Evolutionary conservation across 2,888 invertebrate genomes (phyloP).

Genomic region (Girardia tigrina): DNA sequence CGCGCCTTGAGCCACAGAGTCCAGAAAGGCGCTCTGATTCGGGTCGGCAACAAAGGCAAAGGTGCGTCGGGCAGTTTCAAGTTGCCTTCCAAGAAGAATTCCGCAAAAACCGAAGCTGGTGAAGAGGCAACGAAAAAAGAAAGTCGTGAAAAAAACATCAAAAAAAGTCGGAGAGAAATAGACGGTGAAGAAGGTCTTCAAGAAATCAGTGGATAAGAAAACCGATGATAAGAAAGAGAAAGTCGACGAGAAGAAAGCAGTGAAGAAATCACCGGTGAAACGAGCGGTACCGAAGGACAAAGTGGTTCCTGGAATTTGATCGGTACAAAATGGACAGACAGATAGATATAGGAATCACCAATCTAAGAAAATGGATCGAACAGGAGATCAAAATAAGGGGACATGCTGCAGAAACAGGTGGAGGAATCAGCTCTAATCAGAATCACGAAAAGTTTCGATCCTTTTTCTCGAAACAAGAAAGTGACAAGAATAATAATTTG

Average conservation of each 20-base stretch:
- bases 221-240: too few species aligned
- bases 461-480: too few species aligned
- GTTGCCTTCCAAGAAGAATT: background rate
- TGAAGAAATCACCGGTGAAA: background rate
- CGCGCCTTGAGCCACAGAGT: constrained; percentile 56
- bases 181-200: background rate
- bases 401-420: too few species aligned
- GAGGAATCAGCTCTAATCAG: too few species aligned
- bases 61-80: constrained; percentile 43
- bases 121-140: background rate
- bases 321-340: too few species aligned
- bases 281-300: background rate
- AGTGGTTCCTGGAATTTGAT: too few species aligned
- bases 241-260: background rate
- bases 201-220: background rate
- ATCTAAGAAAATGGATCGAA: too few species aligned
- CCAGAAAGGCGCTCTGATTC: constrained; percentile 44
- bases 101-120: background rate
- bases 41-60: constrained; percentile 43
- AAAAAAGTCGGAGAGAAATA: background rate
- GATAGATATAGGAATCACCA: too few species aligned
- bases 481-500: too few species aligned
- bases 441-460: too few species aligned
- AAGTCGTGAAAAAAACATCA: background rate
- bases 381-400: too few species aligned